Conservation (phyloP, 2,888 invertebrate species). For the Hedya salicella region DNA sequence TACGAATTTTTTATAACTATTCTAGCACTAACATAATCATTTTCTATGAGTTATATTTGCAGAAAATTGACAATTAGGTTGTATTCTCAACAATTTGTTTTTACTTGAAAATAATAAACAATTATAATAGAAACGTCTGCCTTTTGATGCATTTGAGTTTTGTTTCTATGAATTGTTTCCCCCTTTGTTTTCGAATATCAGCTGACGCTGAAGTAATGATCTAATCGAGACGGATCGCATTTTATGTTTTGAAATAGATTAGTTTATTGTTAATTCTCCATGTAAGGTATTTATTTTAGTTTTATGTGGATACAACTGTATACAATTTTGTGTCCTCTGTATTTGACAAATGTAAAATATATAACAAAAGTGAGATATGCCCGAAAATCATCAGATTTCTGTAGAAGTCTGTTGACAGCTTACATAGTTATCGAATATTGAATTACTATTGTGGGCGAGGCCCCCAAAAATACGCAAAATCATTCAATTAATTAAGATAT, state of each 20-base stretch:
- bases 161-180: constrained; percentile 61
- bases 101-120: constrained; percentile 67
- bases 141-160: constrained; percentile 78
- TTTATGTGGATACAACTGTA: constrained; percentile 82
- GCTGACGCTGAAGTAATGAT: constrained; percentile 48
- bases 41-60: constrained; percentile 50
- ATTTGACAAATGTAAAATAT: constrained; percentile 39
- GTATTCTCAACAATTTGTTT: constrained; percentile 55
- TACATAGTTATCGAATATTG: constrained; percentile 39
- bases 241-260: constrained; percentile 71
- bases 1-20: constrained; percentile 45
- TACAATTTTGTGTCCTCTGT: constrained; percentile 61
- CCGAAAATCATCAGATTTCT: constrained; percentile 31
- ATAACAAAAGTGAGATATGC: constrained; percentile 41
- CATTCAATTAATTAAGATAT: constrained; percentile 59
- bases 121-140: constrained; percentile 71
- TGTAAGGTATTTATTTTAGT: constrained; percentile 85
- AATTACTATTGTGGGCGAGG: constrained; percentile 38
- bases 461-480: constrained; percentile 56
- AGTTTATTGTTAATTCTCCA: constrained; percentile 78
- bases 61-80: constrained; percentile 49
- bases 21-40: constrained; percentile 45
- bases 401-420: constrained; percentile 30
- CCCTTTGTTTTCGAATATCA: constrained; percentile 51
- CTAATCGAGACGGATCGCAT: constrained; percentile 69